Evolutionary conservation across 2,113 vertebrate genomes (phyloP).

Genomic region (Eurystomus gularis): DNA sequence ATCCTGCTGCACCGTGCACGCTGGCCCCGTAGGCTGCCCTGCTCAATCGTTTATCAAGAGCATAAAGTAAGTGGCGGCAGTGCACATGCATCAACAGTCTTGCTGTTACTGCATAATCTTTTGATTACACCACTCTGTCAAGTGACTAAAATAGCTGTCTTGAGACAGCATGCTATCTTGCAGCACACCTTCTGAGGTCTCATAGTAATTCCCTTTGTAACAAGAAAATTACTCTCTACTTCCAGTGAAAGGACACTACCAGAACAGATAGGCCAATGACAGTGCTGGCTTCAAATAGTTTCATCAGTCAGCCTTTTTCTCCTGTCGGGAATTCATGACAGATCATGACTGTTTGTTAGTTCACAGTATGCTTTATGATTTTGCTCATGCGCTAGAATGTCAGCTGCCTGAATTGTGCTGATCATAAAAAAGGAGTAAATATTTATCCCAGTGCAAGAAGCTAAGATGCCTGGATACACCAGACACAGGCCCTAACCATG

Average conservation of each 20-base stretch:
- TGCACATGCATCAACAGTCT: slow-evolving; percentile 15
- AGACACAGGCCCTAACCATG: not conserved
- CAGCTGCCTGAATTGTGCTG: not conserved
- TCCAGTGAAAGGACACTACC: not conserved
- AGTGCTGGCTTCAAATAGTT: not conserved
- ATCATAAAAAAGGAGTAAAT: not conserved
- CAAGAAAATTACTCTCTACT: not conserved
- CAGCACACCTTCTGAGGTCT: slow-evolving; percentile 5
- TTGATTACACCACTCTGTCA: slow-evolving; percentile 26
- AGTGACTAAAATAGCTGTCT: slow-evolving; percentile 45
- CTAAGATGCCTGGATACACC: not conserved
- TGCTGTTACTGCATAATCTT: slow-evolving; percentile 47
- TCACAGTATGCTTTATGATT: not conserved
- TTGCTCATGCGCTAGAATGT: not conserved
- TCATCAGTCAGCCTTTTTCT: not conserved
- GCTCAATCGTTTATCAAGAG: not conserved
- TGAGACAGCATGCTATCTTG: slow-evolving; percentile 27
- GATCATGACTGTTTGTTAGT: not conserved
- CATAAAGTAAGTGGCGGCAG: not conserved
- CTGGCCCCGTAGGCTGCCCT: not conserved
- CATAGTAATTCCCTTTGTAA: not conserved
- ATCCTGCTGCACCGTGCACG: not conserved
- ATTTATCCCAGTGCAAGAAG: not conserved
- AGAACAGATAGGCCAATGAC: not conserved
- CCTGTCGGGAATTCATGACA: not conserved